Evolutionary conservation across 2,888 invertebrate species (phyloP).

Genomic region (Xestoiulus laeticollis): DNA sequence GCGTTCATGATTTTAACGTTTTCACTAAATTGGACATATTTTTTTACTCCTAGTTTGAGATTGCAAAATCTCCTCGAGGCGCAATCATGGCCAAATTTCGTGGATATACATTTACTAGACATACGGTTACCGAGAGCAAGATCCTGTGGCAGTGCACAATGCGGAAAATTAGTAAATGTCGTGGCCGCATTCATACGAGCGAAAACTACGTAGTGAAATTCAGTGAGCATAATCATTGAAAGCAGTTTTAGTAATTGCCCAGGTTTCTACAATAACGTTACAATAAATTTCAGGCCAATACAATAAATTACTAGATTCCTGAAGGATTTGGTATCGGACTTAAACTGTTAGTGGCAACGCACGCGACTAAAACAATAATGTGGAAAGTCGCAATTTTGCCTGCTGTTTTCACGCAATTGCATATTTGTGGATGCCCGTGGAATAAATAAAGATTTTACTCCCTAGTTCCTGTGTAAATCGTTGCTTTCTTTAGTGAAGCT

Average conservation of each 20-base stretch:
- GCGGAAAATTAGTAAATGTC: background rate
- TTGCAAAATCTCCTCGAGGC: background rate
- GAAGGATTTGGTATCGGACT: too few relatives aligned
- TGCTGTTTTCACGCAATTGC: too few relatives aligned
- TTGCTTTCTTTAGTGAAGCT: too few relatives aligned
- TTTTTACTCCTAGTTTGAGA: background rate
- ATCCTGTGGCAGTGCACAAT: background rate
- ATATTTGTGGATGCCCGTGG: too few relatives aligned
- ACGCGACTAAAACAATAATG: too few relatives aligned
- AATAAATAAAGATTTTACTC: too few relatives aligned
- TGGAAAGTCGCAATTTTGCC: too few relatives aligned
- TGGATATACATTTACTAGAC: background rate
- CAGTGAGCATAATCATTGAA: background rate
- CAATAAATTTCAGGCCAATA: too few relatives aligned
- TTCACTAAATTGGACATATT: background rate
- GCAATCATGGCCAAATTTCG: background rate
- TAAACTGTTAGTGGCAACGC: too few relatives aligned
- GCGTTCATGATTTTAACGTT: background rate
- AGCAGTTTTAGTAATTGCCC: background rate
- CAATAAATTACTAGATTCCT: too few relatives aligned
- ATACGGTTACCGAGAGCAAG: background rate
- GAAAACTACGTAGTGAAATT: background rate
- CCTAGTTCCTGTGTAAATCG: too few relatives aligned
- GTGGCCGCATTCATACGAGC: conserved; percentile 28
- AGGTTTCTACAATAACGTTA: background rate